A percentile compares a stretch with the other conserved stretches of the same genome.
Evolutionary conservation across 2,888 invertebrate genomes (phyloP).

Genomic region (Teinopalpus imperialis): DNA sequence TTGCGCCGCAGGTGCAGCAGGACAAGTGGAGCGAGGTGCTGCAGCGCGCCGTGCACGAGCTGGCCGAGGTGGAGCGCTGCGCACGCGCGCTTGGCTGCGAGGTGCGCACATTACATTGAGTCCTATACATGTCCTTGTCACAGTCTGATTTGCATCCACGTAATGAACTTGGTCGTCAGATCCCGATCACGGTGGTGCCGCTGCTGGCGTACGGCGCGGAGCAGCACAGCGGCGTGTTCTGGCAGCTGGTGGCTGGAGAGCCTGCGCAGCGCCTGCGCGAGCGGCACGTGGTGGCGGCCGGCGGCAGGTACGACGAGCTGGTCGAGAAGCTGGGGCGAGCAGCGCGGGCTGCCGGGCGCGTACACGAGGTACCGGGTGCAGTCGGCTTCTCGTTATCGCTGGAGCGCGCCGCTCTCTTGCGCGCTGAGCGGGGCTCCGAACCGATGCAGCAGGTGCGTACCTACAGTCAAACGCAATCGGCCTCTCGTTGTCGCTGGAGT

Average conservation of each 20-base stretch:
- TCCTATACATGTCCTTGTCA: no score
- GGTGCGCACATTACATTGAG: no score
- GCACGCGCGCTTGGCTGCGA: slow-evolving; percentile 89
- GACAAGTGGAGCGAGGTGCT: slow-evolving; percentile 85
- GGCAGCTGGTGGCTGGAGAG: slow-evolving; percentile 74
- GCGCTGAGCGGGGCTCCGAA: slow-evolving; percentile 71
- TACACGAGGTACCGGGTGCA: slow-evolving; percentile 67
- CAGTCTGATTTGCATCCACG: no score
- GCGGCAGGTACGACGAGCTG: slow-evolving; percentile 94
- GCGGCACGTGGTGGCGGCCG: slow-evolving; percentile 90
- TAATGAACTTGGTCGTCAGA: no score
- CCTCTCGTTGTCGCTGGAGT: slow-evolving; percentile 92
- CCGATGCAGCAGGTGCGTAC: no score
- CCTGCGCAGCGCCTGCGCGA: slow-evolving; percentile 57
- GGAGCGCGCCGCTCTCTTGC: slow-evolving; percentile 89
- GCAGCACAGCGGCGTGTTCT: slow-evolving; percentile 81
- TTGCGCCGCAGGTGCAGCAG: slow-evolving; percentile 86
- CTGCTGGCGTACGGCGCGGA: slow-evolving; percentile 75
- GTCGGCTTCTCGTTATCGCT: slow-evolving; percentile 93
- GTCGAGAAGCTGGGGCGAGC: slow-evolving; percentile 86
- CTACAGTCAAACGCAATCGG: no score
- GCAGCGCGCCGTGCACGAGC: slow-evolving; percentile 86
- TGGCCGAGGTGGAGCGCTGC: slow-evolving; percentile 87
- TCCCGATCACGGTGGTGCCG: slow-evolving; percentile 78
- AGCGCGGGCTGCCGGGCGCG: slow-evolving; percentile 55